These are phyloP conservation scores for Penaeus vannamei DNA, from an alignment of 1,140 invertebrate genomes.

Conservation along the genomic window DNA sequence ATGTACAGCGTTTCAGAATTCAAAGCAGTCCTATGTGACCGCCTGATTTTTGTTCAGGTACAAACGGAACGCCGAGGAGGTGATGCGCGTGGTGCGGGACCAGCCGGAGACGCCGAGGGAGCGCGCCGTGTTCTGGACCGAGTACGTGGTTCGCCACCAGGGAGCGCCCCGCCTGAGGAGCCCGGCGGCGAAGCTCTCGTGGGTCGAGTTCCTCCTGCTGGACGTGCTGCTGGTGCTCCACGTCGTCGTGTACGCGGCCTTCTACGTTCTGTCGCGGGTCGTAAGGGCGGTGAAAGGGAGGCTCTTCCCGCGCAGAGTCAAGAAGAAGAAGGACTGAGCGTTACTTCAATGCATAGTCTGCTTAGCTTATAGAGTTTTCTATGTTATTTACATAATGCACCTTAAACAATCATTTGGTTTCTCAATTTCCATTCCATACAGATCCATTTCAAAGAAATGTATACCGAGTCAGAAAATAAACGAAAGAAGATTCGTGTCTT, in stretches of 20 bases:
- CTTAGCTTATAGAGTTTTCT: too few species aligned
- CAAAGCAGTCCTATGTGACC: too few species aligned
- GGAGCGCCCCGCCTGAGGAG: conserved; percentile 44
- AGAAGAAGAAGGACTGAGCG: too few species aligned
- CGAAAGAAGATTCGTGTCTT: too few species aligned
- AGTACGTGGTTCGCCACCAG: conserved; percentile 49
- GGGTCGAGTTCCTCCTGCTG: conserved; percentile 51
- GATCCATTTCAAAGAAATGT: too few species aligned
- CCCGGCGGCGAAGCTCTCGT: conserved; percentile 38
- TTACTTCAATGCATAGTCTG: too few species aligned
- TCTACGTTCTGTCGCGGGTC: not conserved
- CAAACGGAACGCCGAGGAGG: not conserved
- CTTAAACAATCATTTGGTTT: too few species aligned
- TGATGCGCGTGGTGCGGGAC: not conserved
- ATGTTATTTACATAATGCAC: too few species aligned
- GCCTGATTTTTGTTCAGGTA: not conserved
- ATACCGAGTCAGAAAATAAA: too few species aligned
- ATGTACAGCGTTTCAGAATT: not conserved
- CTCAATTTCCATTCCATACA: too few species aligned
- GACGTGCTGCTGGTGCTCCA: conserved; percentile 17
- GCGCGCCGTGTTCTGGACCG: conserved; percentile 54
- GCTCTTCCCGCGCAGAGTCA: too few species aligned
- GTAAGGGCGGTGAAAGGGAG: not conserved
- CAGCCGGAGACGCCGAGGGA: conserved; percentile 27
- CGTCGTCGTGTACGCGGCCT: not conserved